Conservation (phyloP, 2,797 vertebrate genomes). For the Crocidura indochinensis region DNA sequence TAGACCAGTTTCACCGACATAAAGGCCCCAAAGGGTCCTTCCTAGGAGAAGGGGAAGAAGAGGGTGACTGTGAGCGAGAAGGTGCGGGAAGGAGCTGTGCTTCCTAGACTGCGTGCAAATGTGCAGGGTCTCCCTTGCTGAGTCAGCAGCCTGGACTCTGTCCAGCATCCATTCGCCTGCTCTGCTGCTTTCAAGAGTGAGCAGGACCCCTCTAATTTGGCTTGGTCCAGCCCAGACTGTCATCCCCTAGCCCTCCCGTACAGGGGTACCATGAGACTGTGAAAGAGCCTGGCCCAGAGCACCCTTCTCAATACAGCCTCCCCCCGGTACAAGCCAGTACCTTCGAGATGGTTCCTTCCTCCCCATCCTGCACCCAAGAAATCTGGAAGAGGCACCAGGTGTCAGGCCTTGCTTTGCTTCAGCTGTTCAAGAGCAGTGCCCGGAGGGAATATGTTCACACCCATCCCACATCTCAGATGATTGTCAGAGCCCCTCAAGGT, state of each 20-base stretch:
- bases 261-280: not conserved
- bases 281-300: not conserved
- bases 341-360: not conserved
- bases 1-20: conserved; percentile 43
- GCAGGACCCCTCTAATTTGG: not conserved
- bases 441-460: not conserved
- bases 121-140: not conserved
- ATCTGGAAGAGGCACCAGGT: not conserved
- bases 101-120: not conserved
- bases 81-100: not conserved
- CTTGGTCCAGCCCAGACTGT: not conserved
- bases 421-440: conserved; percentile 8
- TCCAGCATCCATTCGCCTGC: not conserved
- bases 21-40: not conserved
- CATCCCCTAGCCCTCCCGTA: not conserved
- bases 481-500: not conserved
- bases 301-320: not conserved
- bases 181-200: not conserved
- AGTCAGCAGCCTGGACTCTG: conserved; percentile 55
- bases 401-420: not conserved
- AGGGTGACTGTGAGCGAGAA: not conserved
- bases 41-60: not conserved
- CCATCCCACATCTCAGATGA: not conserved
- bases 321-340: not conserved
- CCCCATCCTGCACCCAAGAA: not conserved